Conservation (phyloP, 2,113 vertebrate genomes). For the Rousettus leschenaultii region DNA sequence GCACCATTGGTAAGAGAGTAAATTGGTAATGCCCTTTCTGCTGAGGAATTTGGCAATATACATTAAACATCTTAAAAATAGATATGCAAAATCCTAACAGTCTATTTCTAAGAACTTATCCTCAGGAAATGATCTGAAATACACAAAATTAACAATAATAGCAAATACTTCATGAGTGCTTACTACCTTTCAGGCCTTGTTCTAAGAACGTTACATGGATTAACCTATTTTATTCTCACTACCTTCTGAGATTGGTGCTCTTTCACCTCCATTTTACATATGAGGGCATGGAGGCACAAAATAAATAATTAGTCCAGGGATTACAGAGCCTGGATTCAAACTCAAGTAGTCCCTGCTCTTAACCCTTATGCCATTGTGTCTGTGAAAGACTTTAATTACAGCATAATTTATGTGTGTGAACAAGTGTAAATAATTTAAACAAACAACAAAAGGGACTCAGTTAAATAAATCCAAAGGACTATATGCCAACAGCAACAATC, state of each 20-base stretch:
- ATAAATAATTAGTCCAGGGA: neutral
- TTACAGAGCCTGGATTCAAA: neutral
- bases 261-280: neutral
- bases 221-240: conserved; percentile 21
- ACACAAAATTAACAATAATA: too few species aligned
- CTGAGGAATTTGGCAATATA: neutral
- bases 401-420: neutral
- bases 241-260: neutral
- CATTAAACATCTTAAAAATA: neutral
- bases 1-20: neutral
- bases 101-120: neutral
- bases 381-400: neutral
- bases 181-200: neutral
- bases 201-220: neutral
- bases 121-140: neutral
- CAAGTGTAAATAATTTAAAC: neutral
- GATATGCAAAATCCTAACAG: neutral
- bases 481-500: neutral
- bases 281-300: neutral
- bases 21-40: neutral
- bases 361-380: neutral
- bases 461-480: neutral
- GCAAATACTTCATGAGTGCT: neutral
- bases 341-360: neutral
- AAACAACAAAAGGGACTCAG: neutral